Conservation (phyloP, 2,797 vertebrate species). For the Chiroxiphia lanceolata region DNA sequence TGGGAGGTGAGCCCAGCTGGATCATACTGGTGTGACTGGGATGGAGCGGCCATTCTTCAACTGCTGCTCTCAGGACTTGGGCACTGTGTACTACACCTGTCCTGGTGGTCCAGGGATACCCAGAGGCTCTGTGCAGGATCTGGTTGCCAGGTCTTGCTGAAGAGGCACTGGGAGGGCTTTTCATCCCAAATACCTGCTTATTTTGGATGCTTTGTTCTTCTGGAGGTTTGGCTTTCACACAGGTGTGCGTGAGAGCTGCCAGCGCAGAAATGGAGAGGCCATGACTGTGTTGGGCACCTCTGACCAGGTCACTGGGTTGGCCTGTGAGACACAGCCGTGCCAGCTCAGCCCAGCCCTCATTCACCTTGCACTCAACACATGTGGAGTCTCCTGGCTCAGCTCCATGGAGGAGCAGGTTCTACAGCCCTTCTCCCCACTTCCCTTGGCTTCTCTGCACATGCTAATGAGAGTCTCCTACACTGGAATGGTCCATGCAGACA, state of each 20-base stretch:
- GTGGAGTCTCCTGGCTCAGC: neutral
- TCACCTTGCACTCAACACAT: neutral
- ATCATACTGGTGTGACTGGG: neutral
- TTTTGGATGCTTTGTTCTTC: neutral
- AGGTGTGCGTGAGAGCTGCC: neutral
- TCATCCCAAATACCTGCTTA: neutral
- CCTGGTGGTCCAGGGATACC: neutral
- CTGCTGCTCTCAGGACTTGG: neutral
- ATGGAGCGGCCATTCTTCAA: neutral
- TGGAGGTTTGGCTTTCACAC: neutral
- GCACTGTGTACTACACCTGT: rapidly evolving
- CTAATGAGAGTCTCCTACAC: neutral
- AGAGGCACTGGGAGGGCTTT: neutral
- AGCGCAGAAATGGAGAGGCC: neutral
- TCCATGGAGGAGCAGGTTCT: neutral
- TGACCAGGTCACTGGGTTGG: neutral
- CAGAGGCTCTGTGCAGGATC: neutral
- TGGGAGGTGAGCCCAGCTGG: neutral
- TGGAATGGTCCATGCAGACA: neutral
- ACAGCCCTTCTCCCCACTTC: neutral
- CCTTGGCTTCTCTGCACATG: neutral
- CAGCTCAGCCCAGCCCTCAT: neutral
- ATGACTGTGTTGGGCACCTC: neutral
- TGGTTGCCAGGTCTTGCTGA: neutral
- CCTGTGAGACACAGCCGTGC: neutral